Base-by-base conservation (phyloP, 23 tunicate genomes). In the Aplidium turbinatum region DNA sequence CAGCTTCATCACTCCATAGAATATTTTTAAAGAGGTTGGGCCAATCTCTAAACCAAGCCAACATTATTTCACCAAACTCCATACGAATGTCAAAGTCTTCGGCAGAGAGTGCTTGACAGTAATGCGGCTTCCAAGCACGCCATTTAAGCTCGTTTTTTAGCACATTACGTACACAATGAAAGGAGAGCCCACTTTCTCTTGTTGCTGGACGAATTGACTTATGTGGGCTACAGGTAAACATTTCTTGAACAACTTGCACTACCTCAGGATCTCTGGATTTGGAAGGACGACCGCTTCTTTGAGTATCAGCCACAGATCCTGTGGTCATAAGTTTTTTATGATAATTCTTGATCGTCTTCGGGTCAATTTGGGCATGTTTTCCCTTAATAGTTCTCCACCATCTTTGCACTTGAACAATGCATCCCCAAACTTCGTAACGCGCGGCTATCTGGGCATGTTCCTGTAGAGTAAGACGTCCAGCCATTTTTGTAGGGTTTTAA, bases 291-390 rank as follows among this genome's bases (percentile, higher is more conserved):
- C 61, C 61, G 22, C 61, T 54, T 54, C 61, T 11, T 54, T 54
- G 61, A 54, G 61, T 20, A 54, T 54, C 61, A 54, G 61, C 61
- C 61, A 54, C 61, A 54, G 61, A 54, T 54, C 61, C 61, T 54
- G 61, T 54, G 23, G 61, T 54, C 6, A n/a, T 20, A 25, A 54
- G 23, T 42, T 54, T 54, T 54, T 54, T 25, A 54, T 54, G 61
- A 54, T 25, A 54, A 54, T 54, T 20, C 23, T 54, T 54, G 61
- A 54, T 54, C 61, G 61, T 54, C 6, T 54, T 13, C 19, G 61
- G 61, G 23, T 54, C 61, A 54, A 54, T 54, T 54, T 54, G 19
- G 23, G 61, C 24, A 9, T 54, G 19, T 54, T 25, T 9, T 13
- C 6, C 24, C 23, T 11, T 54, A 22, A 11, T 22, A 5, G 19